phyloP scores from a whole-genome alignment of 1,140 invertebrate genomes.

The Lepidostoma basale region DNA sequence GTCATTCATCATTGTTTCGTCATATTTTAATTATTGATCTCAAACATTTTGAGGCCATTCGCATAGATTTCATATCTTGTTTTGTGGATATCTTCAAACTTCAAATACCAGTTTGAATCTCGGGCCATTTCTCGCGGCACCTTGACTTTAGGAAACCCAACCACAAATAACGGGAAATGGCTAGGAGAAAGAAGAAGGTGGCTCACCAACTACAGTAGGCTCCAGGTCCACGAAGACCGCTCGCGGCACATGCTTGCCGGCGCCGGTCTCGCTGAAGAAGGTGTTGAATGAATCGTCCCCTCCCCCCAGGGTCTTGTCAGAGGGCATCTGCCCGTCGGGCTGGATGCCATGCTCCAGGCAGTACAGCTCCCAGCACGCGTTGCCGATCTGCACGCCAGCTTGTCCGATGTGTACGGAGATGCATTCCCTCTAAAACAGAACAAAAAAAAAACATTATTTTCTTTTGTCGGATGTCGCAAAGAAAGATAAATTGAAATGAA shows the following conservation, averaged over 20 bases:
- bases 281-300: constrained; percentile 81
- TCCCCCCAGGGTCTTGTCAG: constrained; percentile 70
- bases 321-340: constrained; percentile 86
- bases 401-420: constrained; percentile 89
- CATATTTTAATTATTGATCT: no score
- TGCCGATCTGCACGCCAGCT: constrained; percentile 89
- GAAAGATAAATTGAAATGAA: no score
- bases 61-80: no score
- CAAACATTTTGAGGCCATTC: no score
- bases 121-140: no score
- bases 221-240: constrained; percentile 73
- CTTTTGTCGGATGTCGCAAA: no score
- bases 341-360: constrained; percentile 91
- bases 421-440: constrained; percentile 73
- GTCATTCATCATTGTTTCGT: no score
- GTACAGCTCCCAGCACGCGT: constrained; percentile 86
- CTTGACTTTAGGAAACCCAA: neutral
- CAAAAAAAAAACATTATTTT: no score
- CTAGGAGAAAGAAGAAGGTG: no score
- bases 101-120: no score
- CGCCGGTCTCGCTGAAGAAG: constrained; percentile 82
- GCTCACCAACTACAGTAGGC: constrained; percentile 74
- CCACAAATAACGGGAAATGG: no score
- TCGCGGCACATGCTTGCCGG: constrained; percentile 74
- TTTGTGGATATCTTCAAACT: no score